Base-by-base conservation (phyloP, 2,888 invertebrate species). In the Cryptosula pallasiana region DNA sequence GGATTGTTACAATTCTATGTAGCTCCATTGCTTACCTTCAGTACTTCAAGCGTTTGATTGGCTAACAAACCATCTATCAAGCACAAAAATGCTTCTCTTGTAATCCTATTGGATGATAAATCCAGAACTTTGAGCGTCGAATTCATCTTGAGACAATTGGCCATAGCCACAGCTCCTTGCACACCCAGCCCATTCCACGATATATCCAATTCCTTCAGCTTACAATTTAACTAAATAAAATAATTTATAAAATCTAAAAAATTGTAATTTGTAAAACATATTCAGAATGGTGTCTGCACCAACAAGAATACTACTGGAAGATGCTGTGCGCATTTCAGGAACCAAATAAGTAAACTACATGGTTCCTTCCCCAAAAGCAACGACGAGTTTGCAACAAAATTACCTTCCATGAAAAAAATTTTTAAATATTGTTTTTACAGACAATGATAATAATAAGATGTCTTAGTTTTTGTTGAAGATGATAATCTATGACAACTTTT, bases 51-150 rank as follows among this genome's bases (percentile, higher is more conserved):
- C 3, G 55, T 13, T 23, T 55, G 16, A n/a, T 55, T 55, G 16
- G n/a, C 23, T 13, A 25, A n/a, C 25, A 55, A 25, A 3, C 9
- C 55, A 5, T 55, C 55, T 55, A 55, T 23, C 16, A 55, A 3
- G n/a, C 25, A 55, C 3, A 25, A 55, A n/a, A 55, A 55, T 5
- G 13, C 55, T 55, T 55, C 55, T 55, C 55, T 55, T 3, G 55
- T 55, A 25, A 55, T 55, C 23, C 55, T 55, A 55, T 55, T 55
- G n/a, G 55, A 20, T n/a, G 55, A 55, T 13, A 55, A n/a, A 25
- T 55, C 55, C 5, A 55, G 55, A 13, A n/a, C 5, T n/a, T 55
- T 3, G n/a, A 55, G 55, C 16, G 55, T 55, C 3, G 5, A n/a
- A 25, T 55, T 55, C 25, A 25, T 13, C 55, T 55, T 55, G 16